Conservation (phyloP, 2,113 vertebrate species). For the Hippolais icterina region DNA sequence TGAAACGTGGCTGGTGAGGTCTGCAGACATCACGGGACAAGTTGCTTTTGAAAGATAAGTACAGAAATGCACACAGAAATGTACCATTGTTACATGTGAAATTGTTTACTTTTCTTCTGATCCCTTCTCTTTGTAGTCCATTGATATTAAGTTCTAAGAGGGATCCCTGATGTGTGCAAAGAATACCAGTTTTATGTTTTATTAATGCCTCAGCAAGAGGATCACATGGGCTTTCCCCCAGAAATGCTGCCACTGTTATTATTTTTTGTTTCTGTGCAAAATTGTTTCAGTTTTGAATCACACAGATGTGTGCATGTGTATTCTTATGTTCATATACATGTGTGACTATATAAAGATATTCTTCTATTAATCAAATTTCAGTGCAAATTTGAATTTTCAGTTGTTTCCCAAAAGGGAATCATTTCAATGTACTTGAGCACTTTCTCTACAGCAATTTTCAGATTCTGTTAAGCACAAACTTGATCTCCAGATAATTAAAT, state of each 20-base stretch:
- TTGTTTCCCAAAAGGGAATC: constrained; percentile 7
- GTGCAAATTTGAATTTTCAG: constrained; percentile 6
- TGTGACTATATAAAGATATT: background rate
- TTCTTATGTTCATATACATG: background rate
- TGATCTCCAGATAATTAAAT: constrained; percentile 42
- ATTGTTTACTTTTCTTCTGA: constrained; percentile 46
- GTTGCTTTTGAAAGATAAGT: background rate
- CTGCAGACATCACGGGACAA: background rate
- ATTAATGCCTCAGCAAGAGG: constrained; percentile 33
- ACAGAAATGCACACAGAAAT: background rate
- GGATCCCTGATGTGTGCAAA: constrained; percentile 41
- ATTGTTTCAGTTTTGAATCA: background rate
- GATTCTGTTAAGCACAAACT: background rate
- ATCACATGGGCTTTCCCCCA: background rate
- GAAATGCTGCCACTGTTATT: background rate
- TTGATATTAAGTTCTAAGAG: constrained; percentile 18
- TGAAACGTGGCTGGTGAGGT: background rate
- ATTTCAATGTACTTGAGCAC: background rate
- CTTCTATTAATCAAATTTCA: background rate
- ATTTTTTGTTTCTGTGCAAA: background rate
- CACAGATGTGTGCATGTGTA: background rate
- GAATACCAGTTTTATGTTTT: constrained; percentile 36
- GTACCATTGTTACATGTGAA: background rate
- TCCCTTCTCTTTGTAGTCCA: constrained; percentile 39
- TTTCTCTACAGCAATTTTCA: constrained; percentile 39